Evolutionary conservation across 2,113 vertebrate genomes (phyloP).

Genomic region (Edolisoma coerulescens): DNA sequence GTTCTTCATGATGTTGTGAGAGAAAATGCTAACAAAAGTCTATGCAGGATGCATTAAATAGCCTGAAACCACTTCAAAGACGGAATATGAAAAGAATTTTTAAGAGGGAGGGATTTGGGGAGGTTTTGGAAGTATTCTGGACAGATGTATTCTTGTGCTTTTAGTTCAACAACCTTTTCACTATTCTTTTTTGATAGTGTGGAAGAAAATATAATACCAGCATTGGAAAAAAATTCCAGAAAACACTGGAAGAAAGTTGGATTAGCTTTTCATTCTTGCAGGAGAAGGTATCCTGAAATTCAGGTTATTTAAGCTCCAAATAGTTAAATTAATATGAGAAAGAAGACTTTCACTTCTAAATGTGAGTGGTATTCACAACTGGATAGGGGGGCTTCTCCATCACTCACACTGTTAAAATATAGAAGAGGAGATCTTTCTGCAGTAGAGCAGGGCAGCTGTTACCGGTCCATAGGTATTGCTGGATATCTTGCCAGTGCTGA

Average conservation of each 20-base stretch:
- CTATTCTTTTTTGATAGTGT: background rate
- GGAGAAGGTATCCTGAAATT: background rate
- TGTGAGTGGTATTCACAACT: background rate
- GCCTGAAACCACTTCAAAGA: background rate
- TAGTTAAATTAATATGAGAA: background rate
- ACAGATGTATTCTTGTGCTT: background rate
- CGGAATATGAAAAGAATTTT: background rate
- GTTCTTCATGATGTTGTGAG: background rate
- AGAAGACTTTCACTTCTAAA: background rate
- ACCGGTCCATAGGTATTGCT: background rate
- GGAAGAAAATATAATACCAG: background rate
- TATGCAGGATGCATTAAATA: background rate
- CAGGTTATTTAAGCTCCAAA: background rate
- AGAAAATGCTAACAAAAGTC: background rate
- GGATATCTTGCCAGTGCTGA: background rate
- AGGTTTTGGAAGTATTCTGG: background rate
- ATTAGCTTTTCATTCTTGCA: background rate
- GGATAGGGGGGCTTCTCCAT: background rate
- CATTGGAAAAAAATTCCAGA: background rate
- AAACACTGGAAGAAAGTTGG: background rate
- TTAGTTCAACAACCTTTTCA: background rate
- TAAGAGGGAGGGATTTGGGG: background rate
- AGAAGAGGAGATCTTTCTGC: background rate
- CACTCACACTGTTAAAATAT: background rate
- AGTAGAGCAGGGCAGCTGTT: background rate